Evolutionary conservation across 2,888 invertebrate species (phyloP).

Genomic region (Adelognathus sp.): DNA sequence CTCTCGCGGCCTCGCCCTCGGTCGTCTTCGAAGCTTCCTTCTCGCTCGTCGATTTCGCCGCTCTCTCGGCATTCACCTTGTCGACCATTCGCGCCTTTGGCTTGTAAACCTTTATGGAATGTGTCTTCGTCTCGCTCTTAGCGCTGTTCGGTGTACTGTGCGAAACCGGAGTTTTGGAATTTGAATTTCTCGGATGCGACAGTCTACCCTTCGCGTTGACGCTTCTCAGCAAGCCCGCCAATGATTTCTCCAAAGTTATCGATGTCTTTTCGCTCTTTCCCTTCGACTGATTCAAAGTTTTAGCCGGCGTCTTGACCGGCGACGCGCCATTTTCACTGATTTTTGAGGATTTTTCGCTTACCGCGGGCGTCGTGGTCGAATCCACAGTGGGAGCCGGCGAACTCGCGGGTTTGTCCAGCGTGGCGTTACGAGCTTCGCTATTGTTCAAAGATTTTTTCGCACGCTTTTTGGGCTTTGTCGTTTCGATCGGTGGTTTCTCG

Average conservation of each 20-base stretch:
- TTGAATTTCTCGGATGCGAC: constrained; percentile 39
- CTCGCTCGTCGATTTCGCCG: constrained; percentile 58
- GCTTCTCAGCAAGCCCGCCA: constrained; percentile 52
- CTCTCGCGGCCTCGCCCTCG: constrained; percentile 16
- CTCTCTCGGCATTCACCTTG: constrained; percentile 70
- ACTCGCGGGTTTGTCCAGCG: constrained; percentile 26
- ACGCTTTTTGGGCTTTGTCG: constrained; percentile 32
- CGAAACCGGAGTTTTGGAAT: not conserved
- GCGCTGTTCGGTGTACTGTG: constrained; percentile 26
- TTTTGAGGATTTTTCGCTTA: not conserved
- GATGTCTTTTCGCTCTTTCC: constrained; percentile 35
- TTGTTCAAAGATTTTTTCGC: constrained; percentile 34
- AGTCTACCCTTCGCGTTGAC: constrained; percentile 45
- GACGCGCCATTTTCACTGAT: not conserved
- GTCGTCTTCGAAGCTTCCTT: constrained; percentile 33
- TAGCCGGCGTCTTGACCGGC: not conserved
- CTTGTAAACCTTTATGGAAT: constrained; percentile 66
- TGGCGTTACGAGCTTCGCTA: not conserved
- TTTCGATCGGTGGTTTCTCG: not conserved
- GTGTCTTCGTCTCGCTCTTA: constrained; percentile 36
- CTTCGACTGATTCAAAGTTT: constrained; percentile 26
- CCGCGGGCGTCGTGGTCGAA: not conserved
- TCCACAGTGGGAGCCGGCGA: constrained; percentile 15
- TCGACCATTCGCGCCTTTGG: constrained; percentile 72
- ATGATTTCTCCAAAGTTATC: constrained; percentile 41